Base-by-base conservation (phyloP, 2,888 invertebrate genomes). In the Zygogramma bicolorata region DNA sequence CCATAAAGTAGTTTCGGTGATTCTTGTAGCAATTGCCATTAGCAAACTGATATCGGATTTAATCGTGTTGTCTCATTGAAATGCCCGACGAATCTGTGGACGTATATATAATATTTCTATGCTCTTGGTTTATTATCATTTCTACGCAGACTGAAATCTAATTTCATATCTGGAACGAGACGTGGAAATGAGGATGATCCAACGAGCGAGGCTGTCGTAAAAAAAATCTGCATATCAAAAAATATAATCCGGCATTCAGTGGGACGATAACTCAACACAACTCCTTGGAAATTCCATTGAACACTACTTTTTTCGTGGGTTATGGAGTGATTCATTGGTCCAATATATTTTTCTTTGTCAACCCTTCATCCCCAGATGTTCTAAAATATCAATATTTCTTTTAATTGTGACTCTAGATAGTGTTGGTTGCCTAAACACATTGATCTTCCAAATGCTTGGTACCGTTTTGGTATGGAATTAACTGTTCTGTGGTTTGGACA, bases 61-160 rank as follows among this genome's bases (percentile, higher is more conserved):
- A 53, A 53, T 53, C 53, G 25, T 27, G 7, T 6, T 46, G 27
- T 15, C n/a, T n/a, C n/a, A 27, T 53, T 27, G 27, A 13, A 53
- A 27, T 27, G 22, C 53, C 8, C 25, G 27, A 25, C n/a, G 27
- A 53, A 27, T 27, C 10, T 3, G 27, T 25, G 27, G 27, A 25
- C 27, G 53, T 22, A 27, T 18, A 63, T 63, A 63, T 63, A 46
- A 63, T 63, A 63, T 46, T 63, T 31, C 31, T 27, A 46, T 63
- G 29, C 22, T 49, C 22, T 20, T 18, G 15, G 8, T 63, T 46
- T 31, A 46, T 63, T 63, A 63, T 63, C 46, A 13, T 27, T 42
- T 20, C 29, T 22, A 46, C 61, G 61, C 61, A 27, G 46, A 13
- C 46, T 29, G 29, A 63, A 63, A 63, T 63, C 18, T 18, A 29